Percentiles rank a stretch among this genome's conserved stretches.
Conservation (phyloP, 2,797 vertebrate genomes). For the Micropoecilia bifurca region DNA sequence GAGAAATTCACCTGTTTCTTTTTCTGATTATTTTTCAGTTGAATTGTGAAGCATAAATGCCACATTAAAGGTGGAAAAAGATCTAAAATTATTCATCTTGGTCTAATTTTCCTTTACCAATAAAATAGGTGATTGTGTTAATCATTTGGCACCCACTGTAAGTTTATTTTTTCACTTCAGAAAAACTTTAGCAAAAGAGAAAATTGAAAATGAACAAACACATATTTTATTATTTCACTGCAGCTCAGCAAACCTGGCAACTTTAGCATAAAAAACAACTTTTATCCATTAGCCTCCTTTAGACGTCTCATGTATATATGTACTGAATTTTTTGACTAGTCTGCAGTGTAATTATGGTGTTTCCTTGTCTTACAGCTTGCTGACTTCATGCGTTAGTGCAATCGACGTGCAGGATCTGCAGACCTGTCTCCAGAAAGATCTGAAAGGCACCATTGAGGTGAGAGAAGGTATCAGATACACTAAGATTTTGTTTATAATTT, state of each 20-base stretch:
- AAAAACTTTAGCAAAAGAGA: background rate
- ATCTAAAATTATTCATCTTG: background rate
- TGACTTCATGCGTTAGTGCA: slow-evolving; percentile 33
- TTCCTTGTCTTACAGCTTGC: slow-evolving; percentile 54
- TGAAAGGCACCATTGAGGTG: slow-evolving; percentile 55
- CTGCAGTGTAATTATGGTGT: slow-evolving; percentile 13
- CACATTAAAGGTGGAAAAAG: background rate
- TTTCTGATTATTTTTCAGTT: background rate
- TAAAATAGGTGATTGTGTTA: background rate
- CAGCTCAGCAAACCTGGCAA: background rate
- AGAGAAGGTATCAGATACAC: slow-evolving; percentile 53
- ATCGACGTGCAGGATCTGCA: accelerated
- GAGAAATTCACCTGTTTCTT: background rate
- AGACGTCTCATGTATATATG: background rate
- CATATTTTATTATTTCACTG: background rate
- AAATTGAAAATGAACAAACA: background rate
- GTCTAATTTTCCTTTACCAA: background rate
- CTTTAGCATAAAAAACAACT: background rate
- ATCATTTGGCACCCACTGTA: background rate
- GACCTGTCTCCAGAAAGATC: accelerated
- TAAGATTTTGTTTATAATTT: background rate
- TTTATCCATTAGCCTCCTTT: background rate
- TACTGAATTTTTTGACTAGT: background rate
- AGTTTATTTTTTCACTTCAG: background rate
- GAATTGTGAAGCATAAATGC: background rate